A percentile compares a stretch with the other conserved stretches of the same genome.
Conservation (phyloP, 2,797 vertebrate genomes). For the Chaenodraco wilsoni region DNA sequence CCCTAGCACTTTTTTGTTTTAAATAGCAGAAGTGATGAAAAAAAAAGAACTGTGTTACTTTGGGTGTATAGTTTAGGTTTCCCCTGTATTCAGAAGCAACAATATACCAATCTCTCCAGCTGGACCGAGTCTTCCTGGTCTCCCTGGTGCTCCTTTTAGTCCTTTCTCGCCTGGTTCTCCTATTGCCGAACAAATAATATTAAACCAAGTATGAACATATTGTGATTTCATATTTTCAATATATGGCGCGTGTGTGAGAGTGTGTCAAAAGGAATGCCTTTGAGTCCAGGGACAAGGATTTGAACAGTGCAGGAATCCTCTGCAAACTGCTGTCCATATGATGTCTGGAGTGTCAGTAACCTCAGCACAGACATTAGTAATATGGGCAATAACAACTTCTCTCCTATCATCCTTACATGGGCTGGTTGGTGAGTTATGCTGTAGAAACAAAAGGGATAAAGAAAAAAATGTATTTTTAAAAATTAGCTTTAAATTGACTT, state of each 20-base stretch:
- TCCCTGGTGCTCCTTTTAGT: constrained; percentile 92
- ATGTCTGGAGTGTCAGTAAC: constrained; percentile 84
- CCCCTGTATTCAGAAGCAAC: background rate
- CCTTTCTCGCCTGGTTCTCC: constrained; percentile 95
- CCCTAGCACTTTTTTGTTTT: constrained; percentile 25
- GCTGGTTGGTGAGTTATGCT: constrained; percentile 36
- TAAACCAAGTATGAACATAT: background rate
- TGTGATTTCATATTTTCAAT: background rate
- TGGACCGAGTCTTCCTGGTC: constrained; percentile 94
- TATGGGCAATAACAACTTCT: constrained; percentile 78
- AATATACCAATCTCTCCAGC: constrained; percentile 90
- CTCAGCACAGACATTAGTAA: constrained; percentile 84
- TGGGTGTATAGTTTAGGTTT: background rate
- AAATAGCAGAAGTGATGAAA: constrained; percentile 12
- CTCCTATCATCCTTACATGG: constrained; percentile 85
- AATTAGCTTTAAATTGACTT: background rate
- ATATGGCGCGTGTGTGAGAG: background rate
- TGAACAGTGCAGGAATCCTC: constrained; percentile 96
- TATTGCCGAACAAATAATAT: constrained; percentile 59
- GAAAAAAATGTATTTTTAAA: background rate
- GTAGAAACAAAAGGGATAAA: constrained; percentile 22
- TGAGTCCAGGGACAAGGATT: constrained; percentile 97
- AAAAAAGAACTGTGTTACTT: background rate
- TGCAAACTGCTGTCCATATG: constrained; percentile 85
- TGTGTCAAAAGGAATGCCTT: constrained; percentile 84